These are phyloP conservation scores for Actinernus sp. DNA, from an alignment of 92 coral and sea anemone genomes.

Conservation along the genomic window DNA sequence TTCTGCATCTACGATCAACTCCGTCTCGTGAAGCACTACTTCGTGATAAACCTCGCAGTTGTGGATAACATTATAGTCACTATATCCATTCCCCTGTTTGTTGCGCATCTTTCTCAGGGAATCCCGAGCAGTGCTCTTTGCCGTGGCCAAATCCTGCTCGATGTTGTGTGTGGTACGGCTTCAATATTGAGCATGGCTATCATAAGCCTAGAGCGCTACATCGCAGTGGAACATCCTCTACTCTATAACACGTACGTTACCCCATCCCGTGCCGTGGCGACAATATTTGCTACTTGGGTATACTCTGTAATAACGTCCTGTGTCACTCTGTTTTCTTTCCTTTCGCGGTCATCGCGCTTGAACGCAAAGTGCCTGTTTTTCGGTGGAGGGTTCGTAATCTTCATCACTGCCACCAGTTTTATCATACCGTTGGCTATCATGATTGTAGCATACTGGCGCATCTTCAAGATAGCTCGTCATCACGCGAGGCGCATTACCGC, in stretches of 20 bases:
- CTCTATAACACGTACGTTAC: constrained; percentile 80
- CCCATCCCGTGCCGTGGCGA: constrained; percentile 60
- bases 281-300: constrained; percentile 74
- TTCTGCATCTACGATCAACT: constrained; percentile 76
- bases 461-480: constrained; percentile 70
- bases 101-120: constrained; percentile 49
- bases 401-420: constrained; percentile 81
- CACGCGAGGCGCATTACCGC: constrained; percentile 82
- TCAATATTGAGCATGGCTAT: constrained; percentile 81
- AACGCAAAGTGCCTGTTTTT: constrained; percentile 62
- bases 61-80: constrained; percentile 80
- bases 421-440: constrained; percentile 72
- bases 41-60: constrained; percentile 86
- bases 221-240: constrained; percentile 84
- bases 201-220: constrained; percentile 89
- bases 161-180: constrained; percentile 85
- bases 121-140: constrained; percentile 38
- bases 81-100: constrained; percentile 77
- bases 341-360: constrained; percentile 4
- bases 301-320: constrained; percentile 75
- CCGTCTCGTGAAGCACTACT: constrained; percentile 85
- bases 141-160: constrained; percentile 73
- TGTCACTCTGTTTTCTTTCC: constrained; percentile 53
- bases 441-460: constrained; percentile 76
- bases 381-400: constrained; percentile 74